Evolutionary conservation across 2,888 invertebrate species (phyloP), one percentile per base, ranked within the genome.

Genomic region (Halictus ligatus): DNA sequence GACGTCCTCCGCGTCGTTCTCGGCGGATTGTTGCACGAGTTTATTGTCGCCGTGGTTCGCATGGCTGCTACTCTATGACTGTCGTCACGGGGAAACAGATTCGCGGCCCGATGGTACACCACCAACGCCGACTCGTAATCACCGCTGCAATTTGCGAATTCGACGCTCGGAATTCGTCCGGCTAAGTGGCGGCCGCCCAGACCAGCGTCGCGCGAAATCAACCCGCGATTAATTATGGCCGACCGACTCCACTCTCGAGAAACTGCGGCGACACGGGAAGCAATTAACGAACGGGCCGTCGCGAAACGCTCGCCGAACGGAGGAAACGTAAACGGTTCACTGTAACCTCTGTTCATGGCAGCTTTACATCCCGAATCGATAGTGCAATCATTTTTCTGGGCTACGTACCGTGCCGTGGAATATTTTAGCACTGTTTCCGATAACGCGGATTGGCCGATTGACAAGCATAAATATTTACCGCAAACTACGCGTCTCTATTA

Each of bases 61-160:
- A 90, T 90, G 0, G 91, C 93, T 0, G 94, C 93, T 5, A 92
- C 90, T 13, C 72, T 78, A 81, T 94, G 94, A 50, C 87, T 91
- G 25, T 84, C 81, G 78, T 94, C 93, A 5, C 91, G 91, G 3
- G 94, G 94, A 81, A 87, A 92, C 12, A 91, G 80, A 25, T 78
- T 90, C 18, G 93, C 92, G 6, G 94, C 94, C 74, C 94, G 92
- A 79, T 94, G 92, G 86, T 94, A 94, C 18, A 94, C 87, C 29
- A 94, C 91, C 85, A 94, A 86, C 18, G 94, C 94, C 29, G 92
- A 87, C 84, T 94, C 94, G 90, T 93, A 94, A 90, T 94, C 92
- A 6, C 94, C 94, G 77, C 94, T 94, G 83, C 50, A 85, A 85
- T 77, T 85, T 81, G 43, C 76, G 54, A 67, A 83, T 81, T 78